Evolutionary conservation across 2,797 vertebrate species (phyloP).

Genomic region (Anisognathus igniventris): DNA sequence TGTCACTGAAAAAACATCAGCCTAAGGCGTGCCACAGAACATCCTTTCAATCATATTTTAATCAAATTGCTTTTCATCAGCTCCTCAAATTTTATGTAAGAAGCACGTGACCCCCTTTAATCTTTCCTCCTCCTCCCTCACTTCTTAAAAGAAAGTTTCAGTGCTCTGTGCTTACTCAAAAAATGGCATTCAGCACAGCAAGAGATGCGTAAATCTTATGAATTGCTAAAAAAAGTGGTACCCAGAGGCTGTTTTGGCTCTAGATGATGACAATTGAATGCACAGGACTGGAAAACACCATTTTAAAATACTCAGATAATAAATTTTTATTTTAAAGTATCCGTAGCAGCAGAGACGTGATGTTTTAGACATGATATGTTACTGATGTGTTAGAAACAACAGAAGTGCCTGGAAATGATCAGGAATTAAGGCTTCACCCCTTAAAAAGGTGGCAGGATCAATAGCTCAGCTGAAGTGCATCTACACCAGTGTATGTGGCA

Average conservation of each 20-base stretch:
- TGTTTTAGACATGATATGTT: not conserved
- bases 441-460: not conserved
- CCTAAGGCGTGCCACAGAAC: not conserved
- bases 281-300: conserved; percentile 13
- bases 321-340: conserved; percentile 28
- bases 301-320: conserved; percentile 4
- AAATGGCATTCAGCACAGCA: conserved; percentile 1
- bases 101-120: not conserved
- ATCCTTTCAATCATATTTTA: conserved; percentile 38
- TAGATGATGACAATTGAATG: conserved; percentile 42
- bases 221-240: conserved; percentile 25
- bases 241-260: conserved; percentile 31
- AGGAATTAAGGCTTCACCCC: not conserved
- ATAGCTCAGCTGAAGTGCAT: not conserved
- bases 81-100: conserved; percentile 27
- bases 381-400: not conserved
- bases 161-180: conserved; percentile 4
- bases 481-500: not conserved
- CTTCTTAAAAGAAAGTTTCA: conserved; percentile 25
- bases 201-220: conserved; percentile 38
- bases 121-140: conserved; percentile 3
- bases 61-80: not conserved
- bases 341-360: not conserved
- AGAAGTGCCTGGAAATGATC: not conserved
- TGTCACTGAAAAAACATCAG: not conserved